phyloP scores from a whole-genome alignment of 2,797 vertebrate genomes.

The Chaetophractus vellerosus region DNA sequence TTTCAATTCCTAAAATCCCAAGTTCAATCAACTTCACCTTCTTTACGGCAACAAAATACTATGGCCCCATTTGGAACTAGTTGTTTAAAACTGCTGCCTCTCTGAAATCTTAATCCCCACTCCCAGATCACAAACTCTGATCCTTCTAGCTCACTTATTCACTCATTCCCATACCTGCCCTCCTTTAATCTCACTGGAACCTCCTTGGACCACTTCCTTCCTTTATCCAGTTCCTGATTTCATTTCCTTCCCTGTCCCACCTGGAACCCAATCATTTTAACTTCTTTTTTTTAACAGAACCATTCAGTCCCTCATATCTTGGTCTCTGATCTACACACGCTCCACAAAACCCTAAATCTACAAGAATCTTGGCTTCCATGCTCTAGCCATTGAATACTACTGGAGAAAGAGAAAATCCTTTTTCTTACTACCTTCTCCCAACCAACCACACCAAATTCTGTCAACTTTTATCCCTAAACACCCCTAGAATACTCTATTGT shows the following conservation, averaged over 20 bases:
- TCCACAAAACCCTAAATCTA: not conserved
- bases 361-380: not conserved
- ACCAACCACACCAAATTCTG: not conserved
- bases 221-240: slow-evolving; percentile 25
- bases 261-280: slow-evolving; percentile 31
- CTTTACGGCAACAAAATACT: slow-evolving; percentile 8
- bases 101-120: slow-evolving; percentile 34
- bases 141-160: not conserved
- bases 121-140: not conserved
- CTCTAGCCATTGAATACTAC: not conserved
- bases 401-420: not conserved
- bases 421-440: not conserved
- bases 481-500: not conserved
- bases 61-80: slow-evolving; percentile 20
- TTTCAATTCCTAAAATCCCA: slow-evolving; percentile 49
- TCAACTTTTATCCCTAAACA: not conserved
- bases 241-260: slow-evolving; percentile 32
- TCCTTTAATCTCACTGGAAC: slow-evolving; percentile 42
- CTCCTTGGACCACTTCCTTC: not conserved
- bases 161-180: slow-evolving; percentile 1
- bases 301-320: not conserved
- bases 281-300: slow-evolving; percentile 35
- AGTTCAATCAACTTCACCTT: slow-evolving; percentile 16
- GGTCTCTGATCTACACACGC: not conserved
- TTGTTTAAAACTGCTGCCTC: slow-evolving; percentile 19